Percentiles rank a stretch among this genome's conserved stretches.
Conservation (phyloP, 2,888 invertebrate species). For the Azorinus chamasolen region DNA sequence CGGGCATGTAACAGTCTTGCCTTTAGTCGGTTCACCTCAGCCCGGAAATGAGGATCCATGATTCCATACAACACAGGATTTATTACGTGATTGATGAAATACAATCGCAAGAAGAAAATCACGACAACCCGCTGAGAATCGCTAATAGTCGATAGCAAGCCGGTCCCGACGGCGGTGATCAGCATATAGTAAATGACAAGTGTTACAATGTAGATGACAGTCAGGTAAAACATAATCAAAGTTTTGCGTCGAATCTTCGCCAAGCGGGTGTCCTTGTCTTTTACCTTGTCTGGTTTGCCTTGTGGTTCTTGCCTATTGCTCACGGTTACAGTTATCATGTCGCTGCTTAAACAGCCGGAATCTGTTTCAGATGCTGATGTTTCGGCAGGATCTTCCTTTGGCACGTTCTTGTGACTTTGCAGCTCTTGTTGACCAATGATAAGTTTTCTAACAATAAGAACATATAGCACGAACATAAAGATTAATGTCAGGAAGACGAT, state of each 20-base stretch:
- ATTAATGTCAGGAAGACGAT: constrained; percentile 7
- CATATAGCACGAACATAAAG: constrained; percentile 29
- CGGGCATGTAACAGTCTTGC: no score
- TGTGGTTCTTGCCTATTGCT: no score
- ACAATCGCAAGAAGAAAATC: constrained; percentile 39
- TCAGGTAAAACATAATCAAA: constrained; percentile 45
- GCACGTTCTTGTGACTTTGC: no score
- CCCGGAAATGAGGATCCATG: constrained; percentile 22
- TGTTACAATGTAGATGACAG: constrained; percentile 23
- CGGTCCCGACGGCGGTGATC: constrained; percentile 1
- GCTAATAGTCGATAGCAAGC: constrained; percentile 18
- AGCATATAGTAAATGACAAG: constrained; percentile 28
- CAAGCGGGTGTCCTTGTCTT: neutral
- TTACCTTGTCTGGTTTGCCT: no score
- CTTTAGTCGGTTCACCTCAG: no score
- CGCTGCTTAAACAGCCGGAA: no score
- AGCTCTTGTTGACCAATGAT: neutral
- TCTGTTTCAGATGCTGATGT: no score
- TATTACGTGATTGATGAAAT: constrained; percentile 18
- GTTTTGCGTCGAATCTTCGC: constrained; percentile 27
- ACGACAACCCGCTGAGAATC: constrained; percentile 15
- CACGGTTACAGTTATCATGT: no score
- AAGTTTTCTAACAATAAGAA: constrained; percentile 15
- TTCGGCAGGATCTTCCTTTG: no score
- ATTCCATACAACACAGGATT: constrained; percentile 32